These are phyloP conservation scores for Phalacrocorax carbo DNA, from an alignment of 2,113 vertebrate species.

Conservation along the genomic window DNA sequence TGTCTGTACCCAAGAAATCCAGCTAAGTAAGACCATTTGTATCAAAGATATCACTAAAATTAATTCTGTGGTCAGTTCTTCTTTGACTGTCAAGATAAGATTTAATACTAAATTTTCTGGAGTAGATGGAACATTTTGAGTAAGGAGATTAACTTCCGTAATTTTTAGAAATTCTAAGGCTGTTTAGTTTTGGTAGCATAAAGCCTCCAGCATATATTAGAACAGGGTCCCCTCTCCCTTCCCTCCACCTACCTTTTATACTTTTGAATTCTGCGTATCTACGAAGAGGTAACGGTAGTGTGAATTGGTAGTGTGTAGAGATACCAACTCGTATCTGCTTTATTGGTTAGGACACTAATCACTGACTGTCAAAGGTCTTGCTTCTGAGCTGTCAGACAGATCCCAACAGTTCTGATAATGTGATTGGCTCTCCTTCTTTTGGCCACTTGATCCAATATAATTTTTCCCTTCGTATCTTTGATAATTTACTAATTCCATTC, in stretches of 20 bases:
- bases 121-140: not conserved
- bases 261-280: not conserved
- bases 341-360: not conserved
- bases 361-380: not conserved
- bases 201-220: not conserved
- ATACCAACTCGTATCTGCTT: not conserved
- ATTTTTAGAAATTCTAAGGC: conserved; percentile 1
- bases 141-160: not conserved
- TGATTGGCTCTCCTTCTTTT: not conserved
- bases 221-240: not conserved
- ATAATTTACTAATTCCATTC: not conserved
- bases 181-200: not conserved
- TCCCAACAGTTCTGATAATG: not conserved
- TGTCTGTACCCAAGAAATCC: not conserved
- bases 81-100: not conserved
- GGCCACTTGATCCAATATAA: not conserved
- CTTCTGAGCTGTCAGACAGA: not conserved
- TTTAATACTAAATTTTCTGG: not conserved
- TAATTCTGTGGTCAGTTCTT: not conserved
- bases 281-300: not conserved
- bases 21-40: not conserved
- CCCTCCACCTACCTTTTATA: not conserved
- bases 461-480: not conserved
- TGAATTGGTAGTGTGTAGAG: not conserved
- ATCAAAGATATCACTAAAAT: not conserved